phyloP scores from a whole-genome alignment of 2,113 vertebrate species.

The Coryphaenoides rupestris region DNA sequence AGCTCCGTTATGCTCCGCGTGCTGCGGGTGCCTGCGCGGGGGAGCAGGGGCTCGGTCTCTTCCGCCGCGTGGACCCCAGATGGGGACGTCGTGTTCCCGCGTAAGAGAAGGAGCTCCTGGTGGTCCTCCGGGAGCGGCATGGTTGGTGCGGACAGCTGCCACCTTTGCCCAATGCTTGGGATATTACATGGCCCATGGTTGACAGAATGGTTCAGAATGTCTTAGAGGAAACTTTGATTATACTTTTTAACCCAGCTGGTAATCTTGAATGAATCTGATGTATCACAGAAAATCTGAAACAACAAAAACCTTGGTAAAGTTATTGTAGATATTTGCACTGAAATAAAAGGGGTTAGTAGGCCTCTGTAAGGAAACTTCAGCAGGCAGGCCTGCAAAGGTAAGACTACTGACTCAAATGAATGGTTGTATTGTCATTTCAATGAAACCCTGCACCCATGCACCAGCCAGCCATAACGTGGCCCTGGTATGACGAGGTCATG shows the following conservation, averaged over 20 bases:
- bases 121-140: constrained; percentile 1
- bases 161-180: constrained; percentile 16
- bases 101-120: background rate
- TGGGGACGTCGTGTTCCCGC: constrained; percentile 1
- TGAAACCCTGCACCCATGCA: too few species aligned
- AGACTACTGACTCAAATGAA: too few species aligned
- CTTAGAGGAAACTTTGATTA: background rate
- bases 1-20: constrained; percentile 11
- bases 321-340: too few species aligned
- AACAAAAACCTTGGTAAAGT: too few species aligned
- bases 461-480: background rate
- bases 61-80: constrained; percentile 11
- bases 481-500: constrained; percentile 12
- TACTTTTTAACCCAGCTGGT: constrained; percentile 7
- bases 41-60: constrained; percentile 63
- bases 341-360: too few species aligned
- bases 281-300: too few species aligned
- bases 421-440: too few species aligned
- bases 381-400: too few species aligned
- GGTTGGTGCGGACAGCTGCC: constrained; percentile 12
- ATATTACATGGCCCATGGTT: constrained; percentile 39
- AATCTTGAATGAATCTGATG: background rate
- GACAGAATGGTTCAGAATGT: background rate
- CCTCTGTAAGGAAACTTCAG: too few species aligned
- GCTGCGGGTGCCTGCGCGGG: constrained; percentile 30